Evolutionary conservation across 2,888 invertebrate species (phyloP), one percentile per base, ranked within the genome.

Genomic region (Cataglyphis cursor): DNA sequence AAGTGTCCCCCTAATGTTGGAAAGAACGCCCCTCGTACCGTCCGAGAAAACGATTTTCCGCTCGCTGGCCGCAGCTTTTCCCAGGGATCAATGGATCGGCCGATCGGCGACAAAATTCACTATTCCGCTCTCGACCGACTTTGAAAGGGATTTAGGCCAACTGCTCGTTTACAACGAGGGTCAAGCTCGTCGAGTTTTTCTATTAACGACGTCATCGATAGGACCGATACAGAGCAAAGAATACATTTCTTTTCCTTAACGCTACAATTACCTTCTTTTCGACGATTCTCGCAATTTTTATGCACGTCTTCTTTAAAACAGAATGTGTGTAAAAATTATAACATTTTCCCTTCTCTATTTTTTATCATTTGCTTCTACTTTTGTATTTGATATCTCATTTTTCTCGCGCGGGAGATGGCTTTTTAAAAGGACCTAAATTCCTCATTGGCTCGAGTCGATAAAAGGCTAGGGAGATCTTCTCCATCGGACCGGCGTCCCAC

Each of bases 21-120:
- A 38, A 38, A 38, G 54, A 38, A 18, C 18, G 44, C 65, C 59
- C 76, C 65, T 65, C 8, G 65, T 59, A 41, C 21, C 44, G 38
- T 57, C 48, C 72, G 76, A 81, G 84, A 81, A 84, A 84, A 66
- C 73, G 78, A 85, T 86, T 85, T 86, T 85, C 82, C 86, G 75
- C 75, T 85, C 82, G 82, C 51, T 82, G 82, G 64, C 61, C 75
- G 57, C 82, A 64, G 75, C 75, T 51, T 54, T 64, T 68, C 51
- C 62, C 51, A 41, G 74, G 81, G 85, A 82, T 86, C 84, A 86
- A 82, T 84, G 76, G 84, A 74, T 86, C 78, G 76, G 31, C 62
- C 78, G 85, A 84, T 85, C 84, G 66, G 66, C 66, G 72, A 84
- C 74, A 44, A 84, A 85, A 84, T 83, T 85, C 81, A 54, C 81